Conservation (phyloP, 92 coral and sea anemone genomes). For the Meandrina meandrites region DNA sequence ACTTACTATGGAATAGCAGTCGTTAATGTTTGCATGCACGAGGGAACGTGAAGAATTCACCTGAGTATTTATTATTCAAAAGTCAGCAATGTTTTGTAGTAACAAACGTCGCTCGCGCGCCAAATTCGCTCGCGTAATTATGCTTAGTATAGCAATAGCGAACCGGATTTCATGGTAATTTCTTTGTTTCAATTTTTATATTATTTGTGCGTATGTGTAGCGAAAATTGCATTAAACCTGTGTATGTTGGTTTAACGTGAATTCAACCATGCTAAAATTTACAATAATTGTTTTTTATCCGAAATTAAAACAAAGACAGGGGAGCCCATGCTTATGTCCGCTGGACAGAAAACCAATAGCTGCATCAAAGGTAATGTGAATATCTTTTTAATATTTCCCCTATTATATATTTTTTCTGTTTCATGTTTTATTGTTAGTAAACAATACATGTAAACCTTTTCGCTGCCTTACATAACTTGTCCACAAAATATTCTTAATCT, state of each 20-base stretch:
- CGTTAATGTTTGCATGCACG: constrained; percentile 2
- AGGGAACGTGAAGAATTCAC: too few species aligned
- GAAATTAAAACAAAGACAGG: constrained; percentile 52
- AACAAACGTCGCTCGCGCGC: background rate
- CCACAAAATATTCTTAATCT: background rate
- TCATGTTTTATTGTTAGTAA: background rate
- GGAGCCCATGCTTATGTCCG: constrained; percentile 88
- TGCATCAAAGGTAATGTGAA: constrained; percentile 75
- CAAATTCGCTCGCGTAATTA: background rate
- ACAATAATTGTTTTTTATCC: background rate
- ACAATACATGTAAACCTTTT: background rate
- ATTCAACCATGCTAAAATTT: background rate
- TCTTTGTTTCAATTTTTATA: background rate
- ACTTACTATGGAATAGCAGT: background rate
- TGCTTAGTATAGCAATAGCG: background rate
- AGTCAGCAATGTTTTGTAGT: constrained; percentile 12
- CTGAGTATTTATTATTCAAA: constrained; percentile 8
- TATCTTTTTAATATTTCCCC: background rate
- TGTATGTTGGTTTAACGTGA: background rate
- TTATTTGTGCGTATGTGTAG: background rate
- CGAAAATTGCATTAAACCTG: constrained; percentile 22
- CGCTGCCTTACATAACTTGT: background rate
- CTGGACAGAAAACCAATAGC: constrained; percentile 92
- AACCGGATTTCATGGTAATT: background rate
- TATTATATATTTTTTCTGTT: background rate